Percentiles rank a stretch among this genome's conserved stretches.
phyloP scores from a whole-genome alignment of 2,888 invertebrate genomes.

The Sympetrum striolatum region DNA sequence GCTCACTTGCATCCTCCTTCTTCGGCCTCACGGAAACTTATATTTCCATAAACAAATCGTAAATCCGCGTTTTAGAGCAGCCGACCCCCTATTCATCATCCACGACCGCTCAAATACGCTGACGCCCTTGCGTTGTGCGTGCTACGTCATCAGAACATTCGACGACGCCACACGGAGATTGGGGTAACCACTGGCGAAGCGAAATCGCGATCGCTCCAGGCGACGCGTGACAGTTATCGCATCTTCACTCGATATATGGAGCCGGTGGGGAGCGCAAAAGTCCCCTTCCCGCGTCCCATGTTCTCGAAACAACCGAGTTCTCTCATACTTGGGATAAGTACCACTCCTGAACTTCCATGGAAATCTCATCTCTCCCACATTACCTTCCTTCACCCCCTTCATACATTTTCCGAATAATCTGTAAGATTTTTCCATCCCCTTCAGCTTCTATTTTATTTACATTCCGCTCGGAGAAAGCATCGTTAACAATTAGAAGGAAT shows the following conservation, averaged over 20 bases:
- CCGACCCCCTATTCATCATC: background rate
- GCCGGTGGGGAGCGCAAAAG: background rate
- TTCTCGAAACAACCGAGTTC: background rate
- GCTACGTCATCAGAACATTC: background rate
- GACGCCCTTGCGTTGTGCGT: background rate
- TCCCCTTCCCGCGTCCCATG: background rate
- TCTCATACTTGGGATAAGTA: background rate
- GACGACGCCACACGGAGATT: background rate
- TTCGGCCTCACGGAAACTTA: too few species aligned
- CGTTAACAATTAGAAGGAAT: too few species aligned
- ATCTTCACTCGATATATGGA: constrained; percentile 21
- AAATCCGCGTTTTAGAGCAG: background rate
- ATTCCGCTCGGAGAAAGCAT: too few species aligned
- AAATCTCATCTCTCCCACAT: background rate
- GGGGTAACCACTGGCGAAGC: background rate
- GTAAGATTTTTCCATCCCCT: too few species aligned
- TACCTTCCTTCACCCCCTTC: too few species aligned
- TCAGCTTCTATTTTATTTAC: too few species aligned
- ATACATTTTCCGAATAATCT: too few species aligned
- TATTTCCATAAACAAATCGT: background rate
- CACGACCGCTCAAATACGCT: background rate
- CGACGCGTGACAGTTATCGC: constrained; percentile 21
- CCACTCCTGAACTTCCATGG: background rate
- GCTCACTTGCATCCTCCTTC: background rate
- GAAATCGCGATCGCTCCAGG: background rate